Evolutionary conservation across 2,888 invertebrate species (phyloP), one percentile per base, ranked within the genome.

Genomic region (Marasmarcha lunaedactyla): DNA sequence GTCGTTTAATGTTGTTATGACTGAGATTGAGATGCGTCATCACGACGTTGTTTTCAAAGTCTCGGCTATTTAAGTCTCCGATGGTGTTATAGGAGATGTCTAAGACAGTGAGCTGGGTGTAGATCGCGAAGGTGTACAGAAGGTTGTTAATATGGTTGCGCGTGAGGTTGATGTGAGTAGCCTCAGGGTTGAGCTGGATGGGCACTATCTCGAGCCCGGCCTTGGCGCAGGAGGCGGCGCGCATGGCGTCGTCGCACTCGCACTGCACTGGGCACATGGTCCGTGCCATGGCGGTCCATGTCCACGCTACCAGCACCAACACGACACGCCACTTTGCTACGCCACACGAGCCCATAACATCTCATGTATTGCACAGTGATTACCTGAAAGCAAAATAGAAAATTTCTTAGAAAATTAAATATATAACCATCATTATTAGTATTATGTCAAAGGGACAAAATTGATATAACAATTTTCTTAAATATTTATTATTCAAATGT

Each of bases 141-240:
- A 96, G 86, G 58, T 88, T 89, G 59, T 88, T 86, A 60, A 97
- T 93, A 51, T 89, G 88, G 71, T 96, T 96, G 63, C 89, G 87
- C n/a, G 91, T 90, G 42, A 96, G 87, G 63, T 92, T 91, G 60
- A 96, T 90, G 71, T 90, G 89, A 39, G 88, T 89, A 37, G 93
- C 88, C 65, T 93, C 93, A 33, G 96, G 96, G 71, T 95, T 95
- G 50, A 95, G 86, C 63, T 94, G 94, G 54, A 94, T 94, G 44
- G 95, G 95, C 40, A 95, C 92, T 54, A 93, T 90, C 65, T 93
- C 93, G 49, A 95, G 87, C 45, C 88, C 88, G 40, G 93, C 92
- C 57, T 88, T 88, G 50, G 90, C 89, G 70, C 95, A 95, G 48
- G 89, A 87, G 15, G 91, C 91, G 43, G 88, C 87, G 47, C 92